Conservation (phyloP, 2,797 vertebrate genomes). For the Percopsis omiscomaycus region DNA sequence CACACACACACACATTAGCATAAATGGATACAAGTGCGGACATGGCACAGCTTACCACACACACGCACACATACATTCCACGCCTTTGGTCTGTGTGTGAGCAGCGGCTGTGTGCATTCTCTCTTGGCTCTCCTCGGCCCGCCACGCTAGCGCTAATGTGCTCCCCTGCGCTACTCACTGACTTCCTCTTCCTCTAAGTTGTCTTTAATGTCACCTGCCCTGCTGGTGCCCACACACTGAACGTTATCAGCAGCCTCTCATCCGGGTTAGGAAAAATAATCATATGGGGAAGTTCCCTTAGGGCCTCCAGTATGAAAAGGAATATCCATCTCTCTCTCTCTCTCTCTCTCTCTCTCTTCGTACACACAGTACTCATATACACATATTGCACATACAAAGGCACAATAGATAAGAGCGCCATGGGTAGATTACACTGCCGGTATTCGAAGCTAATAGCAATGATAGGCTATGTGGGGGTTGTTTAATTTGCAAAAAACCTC, state of each 20-base stretch:
- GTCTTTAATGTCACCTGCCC: conserved; percentile 72
- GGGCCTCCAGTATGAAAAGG: conserved; percentile 21
- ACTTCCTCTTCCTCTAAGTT: conserved; percentile 73
- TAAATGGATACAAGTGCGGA: conserved; percentile 44
- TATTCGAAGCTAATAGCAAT: conserved; percentile 60
- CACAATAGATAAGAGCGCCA: conserved; percentile 31
- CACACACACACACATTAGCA: conserved; percentile 35
- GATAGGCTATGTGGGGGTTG: conserved; percentile 20
- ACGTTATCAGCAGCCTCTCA: conserved; percentile 69
- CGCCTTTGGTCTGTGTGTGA: conserved; percentile 29
- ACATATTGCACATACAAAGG: conserved; percentile 26
- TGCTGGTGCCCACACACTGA: conserved; percentile 63
- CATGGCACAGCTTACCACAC: conserved; percentile 20
- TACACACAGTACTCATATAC: conserved; percentile 19
- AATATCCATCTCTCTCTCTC: too few species aligned
- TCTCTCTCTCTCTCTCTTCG: conserved; percentile 9
- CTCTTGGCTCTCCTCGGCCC: conserved; percentile 59
- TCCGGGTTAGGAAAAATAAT: conserved; percentile 71
- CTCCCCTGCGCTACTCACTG: conserved; percentile 59
- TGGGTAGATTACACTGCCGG: conserved; percentile 53
- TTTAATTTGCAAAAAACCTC: conserved; percentile 51
- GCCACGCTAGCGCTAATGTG: conserved; percentile 58
- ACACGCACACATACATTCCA: conserved; percentile 19
- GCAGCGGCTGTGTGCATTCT: conserved; percentile 49
- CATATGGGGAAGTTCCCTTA: conserved; percentile 56